Base-by-base conservation (phyloP, 1,140 invertebrate genomes). In the Antheraea mylitta region DNA sequence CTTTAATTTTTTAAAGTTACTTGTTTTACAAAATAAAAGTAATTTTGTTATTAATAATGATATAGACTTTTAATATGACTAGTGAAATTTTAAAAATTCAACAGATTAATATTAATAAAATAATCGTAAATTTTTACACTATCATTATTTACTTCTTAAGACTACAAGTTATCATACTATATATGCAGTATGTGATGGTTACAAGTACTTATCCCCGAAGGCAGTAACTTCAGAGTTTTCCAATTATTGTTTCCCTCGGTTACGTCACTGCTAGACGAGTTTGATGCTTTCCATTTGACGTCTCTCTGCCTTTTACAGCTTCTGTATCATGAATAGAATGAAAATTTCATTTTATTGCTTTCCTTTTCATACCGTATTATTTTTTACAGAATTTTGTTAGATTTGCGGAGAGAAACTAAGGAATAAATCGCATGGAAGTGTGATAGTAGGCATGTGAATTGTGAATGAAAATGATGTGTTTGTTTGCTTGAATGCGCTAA, bases 311-410 rank as follows among this genome's bases (percentile, higher is more conserved):
- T 53, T 53, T 53, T 53, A 53, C 45, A 53, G 45, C 45, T 16
- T 53, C 45, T 10, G 45, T 53, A 53, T 53, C 45, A 53, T 53
- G 45, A 53, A 53, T 53, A 53, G 45, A 53, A 53, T 53, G 45
- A 53, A 53, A 53, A 53, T 53, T 53, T 53, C 45, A 53, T 53
- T 53, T 53, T 53, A 53, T 53, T 53, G 45, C 16, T 53, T 16
- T n/a, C 9, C 45, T 53, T 53, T 53, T 53, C 1, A 53, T 53
- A 13, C 6, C 45, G 13, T 53, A 53, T 53, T 53, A 53, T 13
- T 53, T 53, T 53, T 53, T 53, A n/a, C 16, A 16, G 16, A 6
- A 1, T 53, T 42, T 42, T 11, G 11, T 11, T 42, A 42, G 7
- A 42, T 42, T 6, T 6, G 13, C 16, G 45, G 45, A 53, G 13